Evolutionary conservation across 2,113 vertebrate genomes (phyloP), one percentile per base, ranked within the genome.

Genomic region (Poeciliopsis turrubarensis): DNA sequence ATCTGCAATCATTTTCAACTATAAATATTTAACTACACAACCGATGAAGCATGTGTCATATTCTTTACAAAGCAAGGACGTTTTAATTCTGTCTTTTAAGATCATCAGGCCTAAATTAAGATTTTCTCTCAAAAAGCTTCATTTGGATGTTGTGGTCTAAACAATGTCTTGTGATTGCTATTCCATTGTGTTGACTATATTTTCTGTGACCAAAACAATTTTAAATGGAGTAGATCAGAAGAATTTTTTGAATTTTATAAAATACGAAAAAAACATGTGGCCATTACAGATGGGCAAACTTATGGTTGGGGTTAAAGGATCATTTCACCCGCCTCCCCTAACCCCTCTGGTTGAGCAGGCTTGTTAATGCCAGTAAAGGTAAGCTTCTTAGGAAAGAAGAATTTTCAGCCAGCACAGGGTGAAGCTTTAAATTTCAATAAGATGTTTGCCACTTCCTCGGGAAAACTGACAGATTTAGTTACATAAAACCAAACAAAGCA

Each of bases 391-490:
- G 73, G 57, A 60, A 31, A 74, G 51, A 81, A 82, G 73, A 72
- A 77, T 85, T 81, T 81, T 87, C 77, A 85, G 77, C 89, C 81
- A 79, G 81, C 31, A 71, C 68, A 86, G 65, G 79, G 82, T 88
- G 75, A 75, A 86, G 71, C 62, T 11, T 72, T 75, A 68, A 70
- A 65, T 60, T 78, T 85, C 51, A 64, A 1, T 73, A 47, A 15
- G 61, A 54, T 60, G 30, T 30, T 44, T 39, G 54, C 79, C 81
- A 77, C 47, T 73, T 81, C 65, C 54, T 12, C 31, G 27, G 70
- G 63, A 79, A 79, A 86, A 82, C 84, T 88, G 87, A 85, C 75
- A 82, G 68, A 86, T 47, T 68, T 70, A 39, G 62, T 47, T 60
- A 41, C 73, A 83, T 5, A 22, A 54, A 30, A 12, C 2, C 2